Conservation (phyloP, 2,888 invertebrate species). For the Cerceris rybyensis region DNA sequence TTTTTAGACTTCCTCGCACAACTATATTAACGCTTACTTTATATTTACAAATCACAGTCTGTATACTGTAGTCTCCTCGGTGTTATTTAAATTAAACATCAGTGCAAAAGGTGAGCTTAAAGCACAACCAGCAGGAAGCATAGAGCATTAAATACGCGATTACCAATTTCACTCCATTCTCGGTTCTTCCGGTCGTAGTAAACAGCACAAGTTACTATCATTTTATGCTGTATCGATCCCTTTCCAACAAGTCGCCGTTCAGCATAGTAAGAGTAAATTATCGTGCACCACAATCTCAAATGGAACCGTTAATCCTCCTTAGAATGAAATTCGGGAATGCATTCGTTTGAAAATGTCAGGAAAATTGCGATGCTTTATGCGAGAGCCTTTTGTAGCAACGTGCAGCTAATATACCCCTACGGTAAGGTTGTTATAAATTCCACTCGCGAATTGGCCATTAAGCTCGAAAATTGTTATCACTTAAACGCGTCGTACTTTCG, state of each 20-base stretch:
- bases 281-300: slow-evolving; percentile 50
- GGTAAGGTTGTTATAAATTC: slow-evolving; percentile 2
- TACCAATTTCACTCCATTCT: no score
- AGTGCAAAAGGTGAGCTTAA: no score
- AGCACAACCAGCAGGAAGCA: no score
- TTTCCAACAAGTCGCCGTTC: slow-evolving; percentile 30
- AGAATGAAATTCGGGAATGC: slow-evolving; percentile 56
- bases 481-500: slow-evolving; percentile 6
- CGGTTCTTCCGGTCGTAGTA: slow-evolving; percentile 4
- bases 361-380: slow-evolving; percentile 52
- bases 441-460: background rate
- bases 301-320: slow-evolving; percentile 58
- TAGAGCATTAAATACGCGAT: no score
- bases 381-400: slow-evolving; percentile 23
- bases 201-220: slow-evolving; percentile 29
- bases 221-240: slow-evolving; percentile 50
- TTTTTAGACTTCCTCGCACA: no score
- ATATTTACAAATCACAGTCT: no score
- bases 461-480: background rate
- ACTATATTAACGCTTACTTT: no score
- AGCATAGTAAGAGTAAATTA: slow-evolving; percentile 57
- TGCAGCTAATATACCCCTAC: slow-evolving; percentile 22
- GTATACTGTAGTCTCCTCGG: no score
- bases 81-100: no score
- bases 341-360: slow-evolving; percentile 56